Base-by-base conservation (phyloP, 2,113 vertebrate genomes). In the Eurystomus gularis region DNA sequence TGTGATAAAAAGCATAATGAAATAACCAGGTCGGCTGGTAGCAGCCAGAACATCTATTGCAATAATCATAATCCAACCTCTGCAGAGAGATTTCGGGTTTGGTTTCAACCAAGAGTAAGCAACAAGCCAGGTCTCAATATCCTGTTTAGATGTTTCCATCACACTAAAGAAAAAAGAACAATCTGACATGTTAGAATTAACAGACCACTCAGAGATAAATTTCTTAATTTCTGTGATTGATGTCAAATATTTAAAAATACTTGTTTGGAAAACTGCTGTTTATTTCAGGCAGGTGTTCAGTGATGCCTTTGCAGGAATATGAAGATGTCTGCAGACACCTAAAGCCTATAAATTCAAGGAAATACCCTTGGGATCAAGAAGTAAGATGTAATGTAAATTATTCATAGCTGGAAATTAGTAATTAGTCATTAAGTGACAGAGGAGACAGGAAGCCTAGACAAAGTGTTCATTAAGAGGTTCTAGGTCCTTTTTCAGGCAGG, bases 351-450 rank as follows among this genome's bases (percentile, higher is more conserved):
- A 96, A 91, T 78, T 76, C 65, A 79, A 88, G 82, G 48, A 55
- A 91, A 91, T 21, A 80, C 42, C 88, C 76, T 42, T 18, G 70
- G 62, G 93, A 93, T 92, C 90, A 93, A 91, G 73, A 48, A 97
- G 44, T 49, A 88, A 86, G 92, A 82, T 70, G 73, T 92, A 85
- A 93, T 39, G 70, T 91, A 82, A 96, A 95, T 96, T 95, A 94
- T 95, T 96, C 93, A 94, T 78, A 49, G 73, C 58, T 97, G 88
- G 91, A 96, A 96, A 97, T 93, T 78, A 71, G 62, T 73, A 95
- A 96, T 97, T 89, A 96, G 77, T 96, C 91, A 91, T 79, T 78
- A 2, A 3, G 86, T 94, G 95, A 93, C 94, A 95, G 77, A 71
- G 87, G 94, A 91, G 94, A 89, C 77, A 75, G 87, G 91, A 97